Base-by-base conservation (phyloP, 2,113 vertebrate species). In the Pogona vitticeps region DNA sequence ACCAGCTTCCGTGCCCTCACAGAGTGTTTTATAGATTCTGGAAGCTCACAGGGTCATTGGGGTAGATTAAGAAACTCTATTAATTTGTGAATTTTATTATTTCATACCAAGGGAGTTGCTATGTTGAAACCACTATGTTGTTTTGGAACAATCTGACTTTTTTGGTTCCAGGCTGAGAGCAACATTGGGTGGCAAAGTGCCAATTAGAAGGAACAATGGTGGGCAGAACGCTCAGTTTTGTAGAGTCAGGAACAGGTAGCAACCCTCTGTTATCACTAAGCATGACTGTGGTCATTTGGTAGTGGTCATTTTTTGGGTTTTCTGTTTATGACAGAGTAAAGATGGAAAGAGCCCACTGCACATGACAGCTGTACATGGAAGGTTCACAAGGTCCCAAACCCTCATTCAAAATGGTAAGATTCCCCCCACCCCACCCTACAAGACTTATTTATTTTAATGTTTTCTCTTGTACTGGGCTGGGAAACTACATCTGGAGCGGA, bases 281-380 rank as follows among this genome's bases (percentile, higher is more conserved):
- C 21, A 26, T 38, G 20, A 58, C 20, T 42, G 18, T 75, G 18
- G 23, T 36, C 73, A 77, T 38, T 52, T 46, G 18, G 21, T 20
- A 8, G 6, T 38, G 42, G 1, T 71, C 31, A 78, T 31, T 31
- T 38, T 86, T 28, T 36, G 59, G 31, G 31, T 67, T 7, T 88
- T 23, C 89, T 70, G 46, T 91, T 92, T 89, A 90, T 91, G 58
- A 79, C 88, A 99, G 98, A 99, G 98, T 93, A 98, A 98, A 81
- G 98, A 99, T 23, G 98, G 98, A 73, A 99, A 98, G 96, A 99
- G 98, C 93, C 98, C 98, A 0, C 95, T 99, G 78, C 98, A 99
- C 92, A 98, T 99, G 98, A 99, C 98, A 0, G 98, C 98, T 0
- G 98, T 99, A 68, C 98, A 99, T 0, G 98, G 98, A 6, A 97